Evolutionary conservation across 2,797 vertebrate species (phyloP).

Genomic region (Acomys russatus): DNA sequence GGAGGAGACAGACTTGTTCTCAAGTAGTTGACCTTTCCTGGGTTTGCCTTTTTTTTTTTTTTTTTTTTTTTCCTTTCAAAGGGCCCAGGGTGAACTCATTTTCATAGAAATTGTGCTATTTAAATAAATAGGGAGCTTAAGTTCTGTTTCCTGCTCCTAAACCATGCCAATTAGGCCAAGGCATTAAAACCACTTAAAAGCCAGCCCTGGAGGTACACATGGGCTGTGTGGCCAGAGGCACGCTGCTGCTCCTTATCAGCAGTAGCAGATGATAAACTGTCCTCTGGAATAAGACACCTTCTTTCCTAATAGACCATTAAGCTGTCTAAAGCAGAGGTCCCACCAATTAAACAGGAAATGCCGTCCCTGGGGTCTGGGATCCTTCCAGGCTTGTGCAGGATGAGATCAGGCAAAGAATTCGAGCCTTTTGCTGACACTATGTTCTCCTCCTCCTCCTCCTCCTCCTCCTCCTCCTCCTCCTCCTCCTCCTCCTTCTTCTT

Average conservation of each 20-base stretch:
- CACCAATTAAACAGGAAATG: constrained; percentile 72
- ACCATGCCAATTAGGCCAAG: background rate
- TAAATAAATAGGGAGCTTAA: background rate
- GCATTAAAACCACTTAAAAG: background rate
- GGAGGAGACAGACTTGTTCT: background rate
- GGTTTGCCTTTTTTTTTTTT: background rate
- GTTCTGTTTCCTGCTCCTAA: background rate
- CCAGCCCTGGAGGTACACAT: background rate
- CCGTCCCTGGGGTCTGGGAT: constrained; percentile 7
- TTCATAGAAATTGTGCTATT: constrained; percentile 23
- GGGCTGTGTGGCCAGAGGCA: background rate
- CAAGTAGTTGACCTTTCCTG: background rate
- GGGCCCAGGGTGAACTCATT: background rate
- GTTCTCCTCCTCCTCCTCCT: no score
- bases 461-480: no score
- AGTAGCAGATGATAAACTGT: constrained; percentile 50
- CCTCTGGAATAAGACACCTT: background rate
- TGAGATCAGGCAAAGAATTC: background rate
- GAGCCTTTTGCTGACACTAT: background rate
- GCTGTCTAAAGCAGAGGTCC: constrained; percentile 35
- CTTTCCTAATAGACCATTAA: constrained; percentile 54
- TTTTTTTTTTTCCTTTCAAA: background rate
- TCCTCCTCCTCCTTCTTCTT: background rate
- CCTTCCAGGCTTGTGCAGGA: background rate
- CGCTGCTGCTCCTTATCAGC: constrained; percentile 36